Conservation (phyloP, 2,113 vertebrate genomes). For the Hippopotamus amphibius region DNA sequence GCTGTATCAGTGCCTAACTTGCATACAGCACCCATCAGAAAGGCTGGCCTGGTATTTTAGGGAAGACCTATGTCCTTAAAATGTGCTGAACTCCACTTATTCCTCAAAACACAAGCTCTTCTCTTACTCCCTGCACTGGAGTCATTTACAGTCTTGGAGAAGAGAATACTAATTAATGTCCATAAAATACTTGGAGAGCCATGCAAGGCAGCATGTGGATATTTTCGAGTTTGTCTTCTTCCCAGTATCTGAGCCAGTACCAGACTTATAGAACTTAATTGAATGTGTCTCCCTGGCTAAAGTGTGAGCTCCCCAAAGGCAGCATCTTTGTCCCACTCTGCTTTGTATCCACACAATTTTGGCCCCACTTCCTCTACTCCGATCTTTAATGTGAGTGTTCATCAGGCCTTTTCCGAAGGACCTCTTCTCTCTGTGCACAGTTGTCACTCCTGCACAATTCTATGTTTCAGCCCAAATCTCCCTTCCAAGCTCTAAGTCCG, state of each 20-base stretch:
- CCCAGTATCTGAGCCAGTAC: neutral
- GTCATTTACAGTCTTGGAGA: neutral
- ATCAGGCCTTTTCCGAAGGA: neutral
- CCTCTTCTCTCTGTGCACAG: neutral
- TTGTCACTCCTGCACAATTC: neutral
- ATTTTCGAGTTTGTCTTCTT: neutral
- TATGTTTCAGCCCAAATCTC: neutral
- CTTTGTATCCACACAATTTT: neutral
- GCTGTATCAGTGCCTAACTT: neutral
- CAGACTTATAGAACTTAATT: neutral
- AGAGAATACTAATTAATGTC: slow-evolving; percentile 12
- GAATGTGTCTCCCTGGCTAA: slow-evolving; percentile 10
- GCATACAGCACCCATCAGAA: neutral
- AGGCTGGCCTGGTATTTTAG: neutral
- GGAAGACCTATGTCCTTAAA: slow-evolving; percentile 1
- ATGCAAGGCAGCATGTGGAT: neutral
- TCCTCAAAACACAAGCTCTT: neutral
- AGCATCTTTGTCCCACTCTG: neutral
- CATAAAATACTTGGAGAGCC: neutral
- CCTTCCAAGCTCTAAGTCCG: neutral
- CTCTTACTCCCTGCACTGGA: neutral
- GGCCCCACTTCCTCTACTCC: neutral
- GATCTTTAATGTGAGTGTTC: neutral
- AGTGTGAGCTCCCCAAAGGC: neutral
- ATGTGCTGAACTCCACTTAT: neutral